Base-by-base conservation (phyloP, 2,797 vertebrate genomes). In the Molossus molossus region DNA sequence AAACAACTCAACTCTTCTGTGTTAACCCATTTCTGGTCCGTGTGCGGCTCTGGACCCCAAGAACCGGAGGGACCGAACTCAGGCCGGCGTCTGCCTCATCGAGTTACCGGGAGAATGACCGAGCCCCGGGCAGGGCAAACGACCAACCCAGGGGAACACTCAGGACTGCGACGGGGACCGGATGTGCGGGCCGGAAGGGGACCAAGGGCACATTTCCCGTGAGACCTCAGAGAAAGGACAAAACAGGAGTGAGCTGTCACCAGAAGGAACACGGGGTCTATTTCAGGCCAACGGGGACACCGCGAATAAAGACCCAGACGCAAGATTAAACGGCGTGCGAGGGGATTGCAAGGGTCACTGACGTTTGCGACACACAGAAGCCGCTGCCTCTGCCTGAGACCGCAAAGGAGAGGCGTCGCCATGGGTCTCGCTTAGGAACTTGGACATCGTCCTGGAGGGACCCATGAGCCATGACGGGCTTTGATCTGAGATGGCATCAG, bases 301-400 rank as follows among this genome's bases (percentile, higher is more conserved):
- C 20, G 2, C 18, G 20, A 58, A 23, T 48, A 53, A 70, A 81
- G 88, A 21, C 40, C 8, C 0, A 2, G 48, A 60, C 13, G 7
- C 4, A 20, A 48, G 67, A 33, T 18, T 4, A 23, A 18, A 25
- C 1, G 5, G 5, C 2, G 3, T 0, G 48, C 23, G 2, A 10
- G 1, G 9, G 14, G 1, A 18, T 17, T 0, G 13, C 7, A 17
- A 40, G 33, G 70, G 20, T 29, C n/a, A 4, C 33, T 12, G 58
- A 50, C 7, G n/a, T 11, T 2, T 48, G 12, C 6, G 12, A 53
- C 1, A 25, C 0, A 0, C 4, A 3, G 45, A 11, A 25, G 62
- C 37, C 9, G 1, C 0, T 5, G 29, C 17, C 1, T 21, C 27
- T 25, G 15, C 11, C 53, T n/a, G 55, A 6, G 33, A 9, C 6